Percentiles rank a stretch among this genome's conserved stretches.
phyloP scores from a whole-genome alignment of 2,113 vertebrate genomes.

The Hydrochoerus hydrochaeris region DNA sequence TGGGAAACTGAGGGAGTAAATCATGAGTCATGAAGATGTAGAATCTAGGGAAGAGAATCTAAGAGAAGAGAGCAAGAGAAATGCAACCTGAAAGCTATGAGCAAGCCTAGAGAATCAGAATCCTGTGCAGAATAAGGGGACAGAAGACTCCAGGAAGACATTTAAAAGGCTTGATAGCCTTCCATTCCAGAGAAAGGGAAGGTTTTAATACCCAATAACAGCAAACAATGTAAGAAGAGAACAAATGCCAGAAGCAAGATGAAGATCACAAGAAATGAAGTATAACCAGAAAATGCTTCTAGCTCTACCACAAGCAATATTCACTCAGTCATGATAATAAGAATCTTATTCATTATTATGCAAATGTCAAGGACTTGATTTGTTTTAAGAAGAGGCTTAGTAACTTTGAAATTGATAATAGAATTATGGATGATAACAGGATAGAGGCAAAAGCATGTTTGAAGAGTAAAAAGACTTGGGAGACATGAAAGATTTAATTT shows the following conservation, averaged over 20 bases:
- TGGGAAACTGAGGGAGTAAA: background rate
- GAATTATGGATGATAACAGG: background rate
- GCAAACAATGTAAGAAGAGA: background rate
- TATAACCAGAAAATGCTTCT: background rate
- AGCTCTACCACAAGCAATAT: background rate
- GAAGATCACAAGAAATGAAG: background rate
- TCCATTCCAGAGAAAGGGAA: background rate
- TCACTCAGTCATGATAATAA: background rate
- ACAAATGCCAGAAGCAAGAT: background rate
- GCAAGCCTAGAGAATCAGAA: background rate
- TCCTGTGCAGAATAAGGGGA: background rate
- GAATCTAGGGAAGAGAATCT: background rate
- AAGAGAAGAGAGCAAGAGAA: background rate
- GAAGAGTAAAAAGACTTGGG: background rate
- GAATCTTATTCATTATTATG: background rate
- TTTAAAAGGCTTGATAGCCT: background rate
- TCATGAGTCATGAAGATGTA: background rate
- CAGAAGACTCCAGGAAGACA: background rate
- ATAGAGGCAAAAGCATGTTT: too few relatives aligned
- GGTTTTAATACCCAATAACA: background rate
- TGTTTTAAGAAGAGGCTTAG: background rate
- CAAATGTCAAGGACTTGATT: background rate
- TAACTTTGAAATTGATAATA: slow-evolving; percentile 15
- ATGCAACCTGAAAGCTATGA: background rate
- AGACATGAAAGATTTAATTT: background rate